Evolutionary conservation across 2,113 vertebrate species (phyloP).

Genomic region (Dicentrarchus labrax): DNA sequence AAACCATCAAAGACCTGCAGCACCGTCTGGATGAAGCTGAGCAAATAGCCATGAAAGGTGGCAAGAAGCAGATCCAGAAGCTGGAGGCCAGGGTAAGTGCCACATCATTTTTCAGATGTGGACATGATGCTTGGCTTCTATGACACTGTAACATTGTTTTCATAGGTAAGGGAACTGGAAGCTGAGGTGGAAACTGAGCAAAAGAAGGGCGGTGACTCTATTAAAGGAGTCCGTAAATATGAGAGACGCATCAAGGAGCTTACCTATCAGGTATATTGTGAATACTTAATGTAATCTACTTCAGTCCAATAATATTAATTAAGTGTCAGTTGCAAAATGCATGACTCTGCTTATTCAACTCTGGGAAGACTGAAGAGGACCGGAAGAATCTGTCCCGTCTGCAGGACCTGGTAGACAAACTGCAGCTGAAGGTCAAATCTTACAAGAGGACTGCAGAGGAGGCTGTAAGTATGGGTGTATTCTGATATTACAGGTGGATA

Average conservation of each 20-base stretch:
- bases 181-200: not conserved
- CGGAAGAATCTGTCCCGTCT: not conserved
- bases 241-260: not conserved
- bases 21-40: conserved; percentile 88
- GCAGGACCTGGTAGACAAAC: conserved; percentile 7
- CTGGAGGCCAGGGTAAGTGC: conserved; percentile 79
- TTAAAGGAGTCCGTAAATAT: not conserved
- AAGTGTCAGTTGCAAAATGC: not conserved
- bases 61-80: conserved; percentile 85
- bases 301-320: not conserved
- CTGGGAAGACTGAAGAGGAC: conserved; percentile 4
- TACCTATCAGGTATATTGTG: not conserved
- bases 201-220: not conserved
- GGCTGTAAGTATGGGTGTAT: not conserved
- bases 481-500: not conserved
- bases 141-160: not conserved
- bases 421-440: not conserved
- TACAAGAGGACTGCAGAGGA: conserved; percentile 1
- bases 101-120: not conserved
- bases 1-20: conserved; percentile 83
- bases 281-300: not conserved
- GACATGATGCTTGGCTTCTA: not conserved
- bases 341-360: not conserved
- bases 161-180: not conserved
- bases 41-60: conserved; percentile 86